Evolutionary conservation across 2,113 vertebrate genomes (phyloP).

Genomic region (Barbus barbus): DNA sequence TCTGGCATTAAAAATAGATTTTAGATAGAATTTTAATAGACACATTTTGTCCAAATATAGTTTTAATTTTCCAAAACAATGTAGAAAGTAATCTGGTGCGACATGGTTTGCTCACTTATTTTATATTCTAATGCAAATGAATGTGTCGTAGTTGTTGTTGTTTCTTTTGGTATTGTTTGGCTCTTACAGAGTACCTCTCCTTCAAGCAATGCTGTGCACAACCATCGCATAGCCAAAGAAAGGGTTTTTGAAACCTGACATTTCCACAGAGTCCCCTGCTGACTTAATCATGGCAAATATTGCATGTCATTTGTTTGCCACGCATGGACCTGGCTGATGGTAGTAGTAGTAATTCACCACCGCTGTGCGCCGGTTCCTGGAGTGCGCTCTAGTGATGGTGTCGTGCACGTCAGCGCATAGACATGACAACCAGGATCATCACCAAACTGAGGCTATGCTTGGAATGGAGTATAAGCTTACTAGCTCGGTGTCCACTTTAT

Average conservation of each 20-base stretch:
- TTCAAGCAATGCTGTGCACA: slow-evolving; percentile 44
- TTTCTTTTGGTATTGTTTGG: background rate
- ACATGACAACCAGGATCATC: slow-evolving; percentile 56
- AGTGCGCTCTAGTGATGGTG: slow-evolving; percentile 61
- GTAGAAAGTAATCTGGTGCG: background rate
- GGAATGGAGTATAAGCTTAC: background rate
- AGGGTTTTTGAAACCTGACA: slow-evolving; percentile 73
- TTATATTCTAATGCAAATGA: background rate
- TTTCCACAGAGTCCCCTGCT: slow-evolving; percentile 78
- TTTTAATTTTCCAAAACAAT: background rate
- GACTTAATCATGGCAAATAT: slow-evolving; percentile 79
- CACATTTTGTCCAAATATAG: background rate
- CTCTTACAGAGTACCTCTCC: slow-evolving; percentile 18
- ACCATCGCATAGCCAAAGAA: slow-evolving; percentile 51
- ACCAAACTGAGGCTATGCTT: slow-evolving; percentile 47
- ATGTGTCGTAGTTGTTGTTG: background rate
- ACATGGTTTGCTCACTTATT: background rate
- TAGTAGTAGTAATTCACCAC: slow-evolving; percentile 77
- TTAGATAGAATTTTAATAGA: background rate
- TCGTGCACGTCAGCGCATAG: slow-evolving; percentile 54
- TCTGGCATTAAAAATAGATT: background rate
- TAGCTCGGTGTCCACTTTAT: background rate
- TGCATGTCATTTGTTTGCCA: slow-evolving; percentile 76
- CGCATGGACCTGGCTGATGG: slow-evolving; percentile 75
- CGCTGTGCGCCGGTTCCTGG: slow-evolving; percentile 72